These are phyloP conservation scores for Dynastes hyllus DNA, from an alignment of 2,888 invertebrate species.

Conservation along the genomic window DNA sequence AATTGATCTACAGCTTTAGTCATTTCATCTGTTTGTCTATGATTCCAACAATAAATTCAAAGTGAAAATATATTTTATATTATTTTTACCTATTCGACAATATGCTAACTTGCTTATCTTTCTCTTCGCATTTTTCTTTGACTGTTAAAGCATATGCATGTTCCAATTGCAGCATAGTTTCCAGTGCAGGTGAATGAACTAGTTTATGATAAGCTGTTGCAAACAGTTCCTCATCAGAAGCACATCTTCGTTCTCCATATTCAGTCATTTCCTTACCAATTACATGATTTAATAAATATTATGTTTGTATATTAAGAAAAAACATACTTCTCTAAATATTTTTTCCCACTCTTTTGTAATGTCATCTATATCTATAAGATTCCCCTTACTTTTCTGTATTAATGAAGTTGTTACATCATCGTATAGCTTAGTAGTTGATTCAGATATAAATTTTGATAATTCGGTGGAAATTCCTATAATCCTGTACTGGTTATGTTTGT, in stretches of 20 bases:
- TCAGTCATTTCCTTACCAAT: constrained; percentile 82
- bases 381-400: constrained; percentile 69
- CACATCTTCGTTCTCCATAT: constrained; percentile 87
- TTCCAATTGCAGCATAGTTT: constrained; percentile 91
- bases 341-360: constrained; percentile 87
- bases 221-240: constrained; percentile 90
- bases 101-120: constrained; percentile 81
- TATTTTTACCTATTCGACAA: constrained; percentile 77
- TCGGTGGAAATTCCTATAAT: constrained; percentile 54
- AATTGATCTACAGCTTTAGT: constrained; percentile 86
- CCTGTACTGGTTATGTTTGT: background rate
- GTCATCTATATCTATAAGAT: constrained; percentile 81
- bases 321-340: constrained; percentile 78
- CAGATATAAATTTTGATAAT: constrained; percentile 51
- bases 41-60: constrained; percentile 52
- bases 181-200: constrained; percentile 80
- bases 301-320: constrained; percentile 49
- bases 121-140: constrained; percentile 80
- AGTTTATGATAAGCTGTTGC: constrained; percentile 87
- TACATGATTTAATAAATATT: background rate
- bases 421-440: constrained; percentile 50
- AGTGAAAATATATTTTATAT: background rate
- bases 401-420: constrained; percentile 51
- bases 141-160: constrained; percentile 89
- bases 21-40: constrained; percentile 91